Evolutionary conservation across 2,113 vertebrate genomes (phyloP).

Genomic region (Catharus minimus): DNA sequence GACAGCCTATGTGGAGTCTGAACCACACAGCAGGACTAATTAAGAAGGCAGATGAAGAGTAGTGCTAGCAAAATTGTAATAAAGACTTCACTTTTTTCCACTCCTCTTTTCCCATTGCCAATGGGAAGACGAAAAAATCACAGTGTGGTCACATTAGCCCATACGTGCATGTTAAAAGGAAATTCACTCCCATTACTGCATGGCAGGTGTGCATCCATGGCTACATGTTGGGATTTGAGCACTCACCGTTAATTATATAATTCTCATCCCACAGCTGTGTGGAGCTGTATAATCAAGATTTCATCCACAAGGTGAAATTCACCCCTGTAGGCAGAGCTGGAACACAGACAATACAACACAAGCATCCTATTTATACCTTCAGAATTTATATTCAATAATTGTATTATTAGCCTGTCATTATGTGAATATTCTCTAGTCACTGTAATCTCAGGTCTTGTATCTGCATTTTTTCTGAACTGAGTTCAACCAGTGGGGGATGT

Average conservation of each 20-base stretch:
- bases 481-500: not conserved
- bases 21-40: slow-evolving; percentile 44
- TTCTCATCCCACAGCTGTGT: not conserved
- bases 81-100: not conserved
- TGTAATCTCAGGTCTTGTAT: not conserved
- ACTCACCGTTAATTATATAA: not conserved
- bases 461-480: not conserved
- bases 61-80: not conserved
- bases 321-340: not conserved
- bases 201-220: not conserved
- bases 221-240: not conserved
- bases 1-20: not conserved
- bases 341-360: not conserved
- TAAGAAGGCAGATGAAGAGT: slow-evolving; percentile 37
- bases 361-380: not conserved
- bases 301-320: not conserved
- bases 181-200: slow-evolving; percentile 32
- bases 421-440: not conserved
- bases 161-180: slow-evolving; percentile 24
- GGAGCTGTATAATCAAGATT: not conserved
- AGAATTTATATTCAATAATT: not conserved
- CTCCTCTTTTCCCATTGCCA: not conserved
- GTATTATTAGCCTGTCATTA: not conserved
- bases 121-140: not conserved
- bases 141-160: slow-evolving; percentile 32